Evolutionary conservation across 2,888 invertebrate species (phyloP).

Genomic region (Drosophila cognata): DNA sequence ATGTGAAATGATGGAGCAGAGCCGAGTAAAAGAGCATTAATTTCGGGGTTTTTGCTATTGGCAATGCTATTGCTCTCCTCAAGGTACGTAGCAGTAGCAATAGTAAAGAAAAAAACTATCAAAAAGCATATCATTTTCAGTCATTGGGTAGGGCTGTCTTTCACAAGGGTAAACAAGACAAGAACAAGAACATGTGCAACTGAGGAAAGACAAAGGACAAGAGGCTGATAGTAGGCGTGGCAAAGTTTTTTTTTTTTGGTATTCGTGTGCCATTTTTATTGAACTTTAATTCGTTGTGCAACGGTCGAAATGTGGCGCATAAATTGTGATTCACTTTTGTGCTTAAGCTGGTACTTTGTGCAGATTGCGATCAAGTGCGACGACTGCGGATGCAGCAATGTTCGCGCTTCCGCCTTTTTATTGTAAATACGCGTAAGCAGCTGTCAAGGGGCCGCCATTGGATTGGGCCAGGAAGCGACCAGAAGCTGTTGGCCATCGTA

Average conservation of each 20-base stretch:
- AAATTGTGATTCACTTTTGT: constrained; percentile 56
- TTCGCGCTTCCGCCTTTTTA: constrained; percentile 39
- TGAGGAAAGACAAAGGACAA: constrained; percentile 49
- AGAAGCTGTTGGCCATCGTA: constrained; percentile 20
- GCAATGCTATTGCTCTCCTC: background rate
- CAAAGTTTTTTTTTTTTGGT: constrained; percentile 17
- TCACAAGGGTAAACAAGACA: background rate
- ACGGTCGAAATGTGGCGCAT: constrained; percentile 53
- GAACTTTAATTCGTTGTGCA: constrained; percentile 70
- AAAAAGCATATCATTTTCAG: background rate
- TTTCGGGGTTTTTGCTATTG: background rate
- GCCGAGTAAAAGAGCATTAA: background rate
- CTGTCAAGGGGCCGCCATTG: constrained; percentile 30
- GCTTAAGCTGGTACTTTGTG: constrained; percentile 61
- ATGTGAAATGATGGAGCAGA: background rate
- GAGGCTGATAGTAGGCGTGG: constrained; percentile 42
- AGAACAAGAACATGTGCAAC: constrained; percentile 8
- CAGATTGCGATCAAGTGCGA: constrained; percentile 51
- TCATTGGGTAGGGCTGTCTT: background rate
- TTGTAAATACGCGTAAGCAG: constrained; percentile 56
- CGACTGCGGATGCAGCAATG: constrained; percentile 48
- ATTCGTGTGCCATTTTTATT: constrained; percentile 52
- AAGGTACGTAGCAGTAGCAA: background rate
- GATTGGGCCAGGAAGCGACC: constrained; percentile 30
- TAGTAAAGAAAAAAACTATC: background rate